phyloP scores from a whole-genome alignment of 2,797 vertebrate species.

The Tarsius wallacei region DNA sequence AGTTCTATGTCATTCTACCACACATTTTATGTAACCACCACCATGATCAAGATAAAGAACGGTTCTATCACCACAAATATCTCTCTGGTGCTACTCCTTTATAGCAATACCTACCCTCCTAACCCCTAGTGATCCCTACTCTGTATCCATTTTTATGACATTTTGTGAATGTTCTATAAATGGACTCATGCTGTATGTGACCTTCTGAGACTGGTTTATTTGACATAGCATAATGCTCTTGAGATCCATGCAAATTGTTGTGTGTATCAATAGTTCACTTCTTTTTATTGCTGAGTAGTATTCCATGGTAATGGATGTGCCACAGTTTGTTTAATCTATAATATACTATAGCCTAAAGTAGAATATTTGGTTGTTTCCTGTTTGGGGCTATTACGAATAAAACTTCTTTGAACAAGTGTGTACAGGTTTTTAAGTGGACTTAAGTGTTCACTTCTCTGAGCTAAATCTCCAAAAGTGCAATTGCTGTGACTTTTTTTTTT shows the following conservation, averaged over 20 bases:
- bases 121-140: not conserved
- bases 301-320: not conserved
- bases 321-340: not conserved
- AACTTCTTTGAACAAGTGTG: not conserved
- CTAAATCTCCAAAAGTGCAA: not conserved
- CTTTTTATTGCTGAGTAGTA: conserved; percentile 31
- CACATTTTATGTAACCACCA: not conserved
- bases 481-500: not conserved
- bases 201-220: not conserved
- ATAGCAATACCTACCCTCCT: not conserved
- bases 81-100: not conserved
- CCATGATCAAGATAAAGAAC: not conserved
- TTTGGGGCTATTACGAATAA: conserved; percentile 32
- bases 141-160: conserved; percentile 11
- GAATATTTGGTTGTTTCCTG: not conserved
- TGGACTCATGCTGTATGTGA: not conserved
- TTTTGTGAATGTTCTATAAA: conserved; percentile 18
- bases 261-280: not conserved
- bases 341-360: not conserved
- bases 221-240: not conserved
- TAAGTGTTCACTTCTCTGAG: conserved; percentile 43
- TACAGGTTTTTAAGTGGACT: not conserved
- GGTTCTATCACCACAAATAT: not conserved
- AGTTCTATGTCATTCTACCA: not conserved
- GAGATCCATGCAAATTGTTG: not conserved